Percentiles rank a stretch among this genome's conserved stretches.
phyloP scores from a whole-genome alignment of 2,888 invertebrate genomes.

The Onthophagus sagittarius region DNA sequence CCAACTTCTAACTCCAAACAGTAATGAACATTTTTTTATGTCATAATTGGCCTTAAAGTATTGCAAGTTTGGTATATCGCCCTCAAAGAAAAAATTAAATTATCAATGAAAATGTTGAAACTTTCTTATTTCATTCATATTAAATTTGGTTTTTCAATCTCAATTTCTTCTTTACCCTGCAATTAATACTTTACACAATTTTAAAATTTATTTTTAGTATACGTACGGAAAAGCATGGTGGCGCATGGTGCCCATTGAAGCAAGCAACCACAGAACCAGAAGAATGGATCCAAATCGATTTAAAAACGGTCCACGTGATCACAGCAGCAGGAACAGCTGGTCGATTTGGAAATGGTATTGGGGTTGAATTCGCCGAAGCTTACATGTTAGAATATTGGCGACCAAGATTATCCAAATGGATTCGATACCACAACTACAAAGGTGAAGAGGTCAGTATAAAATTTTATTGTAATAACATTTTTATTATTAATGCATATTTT shows the following conservation, averaged over 20 bases:
- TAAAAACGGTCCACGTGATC: conserved; percentile 75
- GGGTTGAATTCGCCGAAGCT: conserved; percentile 81
- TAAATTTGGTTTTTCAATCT: too few species aligned
- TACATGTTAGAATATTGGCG: conserved; percentile 84
- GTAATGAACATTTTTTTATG: too few species aligned
- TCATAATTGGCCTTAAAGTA: too few species aligned
- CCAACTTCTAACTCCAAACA: too few species aligned
- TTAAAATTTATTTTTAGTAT: conserved; percentile 57
- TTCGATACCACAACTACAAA: conserved; percentile 69
- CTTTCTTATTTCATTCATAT: too few species aligned
- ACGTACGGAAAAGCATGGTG: conserved; percentile 77
- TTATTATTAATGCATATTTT: too few species aligned
- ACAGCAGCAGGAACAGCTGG: conserved; percentile 85
- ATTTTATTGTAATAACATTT: too few species aligned
- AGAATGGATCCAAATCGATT: conserved; percentile 78
- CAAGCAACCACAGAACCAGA: conserved; percentile 72
- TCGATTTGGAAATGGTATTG: conserved; percentile 87
- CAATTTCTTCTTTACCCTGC: too few species aligned
- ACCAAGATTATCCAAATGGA: conserved; percentile 75
- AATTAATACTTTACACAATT: neutral
- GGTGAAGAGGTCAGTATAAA: conserved; percentile 69
- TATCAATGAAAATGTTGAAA: too few species aligned
- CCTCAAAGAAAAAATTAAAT: too few species aligned
- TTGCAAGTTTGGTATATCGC: too few species aligned
- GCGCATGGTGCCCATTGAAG: conserved; percentile 91